Base-by-base conservation (phyloP, 2,888 invertebrate genomes). In the Gnatocerus cornutus region DNA sequence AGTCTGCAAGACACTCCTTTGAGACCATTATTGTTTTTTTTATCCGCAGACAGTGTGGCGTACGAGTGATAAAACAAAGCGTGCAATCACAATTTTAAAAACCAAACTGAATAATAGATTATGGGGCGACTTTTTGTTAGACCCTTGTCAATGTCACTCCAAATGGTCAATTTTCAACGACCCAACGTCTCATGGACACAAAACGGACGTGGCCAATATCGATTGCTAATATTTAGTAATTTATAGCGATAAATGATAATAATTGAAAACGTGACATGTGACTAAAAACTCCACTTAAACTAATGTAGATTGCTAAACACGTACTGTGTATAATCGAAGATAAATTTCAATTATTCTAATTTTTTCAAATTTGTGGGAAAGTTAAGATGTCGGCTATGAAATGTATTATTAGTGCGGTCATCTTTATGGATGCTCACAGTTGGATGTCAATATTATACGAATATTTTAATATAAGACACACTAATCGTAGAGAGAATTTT, bases 381-480 rank as follows among this genome's bases (percentile, higher is more conserved):
- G 29, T 50, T 50, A 50, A 50, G 50, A 29, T 13, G 16, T 50
- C 6, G 1, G 27, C 50, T 9, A 7, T 16, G 16, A 16, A 48
- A 29, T 50, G 29, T 27, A 16, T 50, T 50, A 46, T 29, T 30
- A 29, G 50, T 10, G 16, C 6, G 16, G 50, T 50, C 50, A 30
- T 50, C 29, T 27, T 50, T 50, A 50, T 50, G 50, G 14, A 30
- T 50, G 30, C 6, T 50, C 50, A 29, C 50, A 50, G 50, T 50
- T 5, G 50, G 50, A 50, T 21, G 27, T 29, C 29, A 12, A 1
- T 12, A 1, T 48, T 50, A 10, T 29, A 50, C 9, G 50, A 50
- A 50, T 50, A 50, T 29, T 30, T 30, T 50, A 50, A 50, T 46
- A 16, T 5, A 21, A 46, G 46, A 27, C 46, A 12, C 12, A n/a